These are phyloP conservation scores for Antennarius maculatus DNA, from an alignment of 2,797 vertebrate genomes.

Conservation along the genomic window DNA sequence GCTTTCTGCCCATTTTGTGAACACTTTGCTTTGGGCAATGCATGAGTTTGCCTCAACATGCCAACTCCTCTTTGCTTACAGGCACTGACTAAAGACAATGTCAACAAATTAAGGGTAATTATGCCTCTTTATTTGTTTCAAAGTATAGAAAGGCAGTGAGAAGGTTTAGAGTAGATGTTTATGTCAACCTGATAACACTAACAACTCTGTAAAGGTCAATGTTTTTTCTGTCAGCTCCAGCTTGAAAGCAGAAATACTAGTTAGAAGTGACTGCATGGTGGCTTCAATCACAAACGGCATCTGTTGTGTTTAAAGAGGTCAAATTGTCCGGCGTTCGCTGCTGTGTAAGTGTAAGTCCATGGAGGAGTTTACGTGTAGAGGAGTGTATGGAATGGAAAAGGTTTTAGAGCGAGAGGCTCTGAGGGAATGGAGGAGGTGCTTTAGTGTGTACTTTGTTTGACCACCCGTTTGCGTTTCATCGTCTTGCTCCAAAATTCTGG, in stretches of 20 bases:
- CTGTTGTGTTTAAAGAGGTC: neutral
- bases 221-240: constrained; percentile 20
- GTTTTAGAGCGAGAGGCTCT: constrained; percentile 15
- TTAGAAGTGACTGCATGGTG: constrained; percentile 2
- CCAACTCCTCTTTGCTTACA: constrained; percentile 78
- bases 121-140: constrained; percentile 48
- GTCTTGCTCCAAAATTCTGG: constrained; percentile 27
- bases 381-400: neutral
- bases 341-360: constrained; percentile 14
- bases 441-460: constrained; percentile 38
- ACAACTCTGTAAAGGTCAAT: constrained; percentile 33
- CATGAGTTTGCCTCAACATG: constrained; percentile 39
- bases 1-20: constrained; percentile 33
- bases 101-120: constrained; percentile 76
- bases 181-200: constrained; percentile 4
- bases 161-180: neutral
- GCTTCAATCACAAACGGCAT: constrained; percentile 2
- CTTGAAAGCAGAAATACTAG: constrained; percentile 8
- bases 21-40: constrained; percentile 20
- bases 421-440: constrained; percentile 15
- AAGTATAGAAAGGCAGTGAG: neutral
- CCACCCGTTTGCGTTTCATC: constrained; percentile 34
- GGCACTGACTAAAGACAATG: constrained; percentile 76
- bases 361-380: neutral
- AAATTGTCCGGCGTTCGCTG: neutral